These are phyloP conservation scores for Scaptomyza graminum DNA, from an alignment of 1,140 invertebrate species.

Conservation along the genomic window DNA sequence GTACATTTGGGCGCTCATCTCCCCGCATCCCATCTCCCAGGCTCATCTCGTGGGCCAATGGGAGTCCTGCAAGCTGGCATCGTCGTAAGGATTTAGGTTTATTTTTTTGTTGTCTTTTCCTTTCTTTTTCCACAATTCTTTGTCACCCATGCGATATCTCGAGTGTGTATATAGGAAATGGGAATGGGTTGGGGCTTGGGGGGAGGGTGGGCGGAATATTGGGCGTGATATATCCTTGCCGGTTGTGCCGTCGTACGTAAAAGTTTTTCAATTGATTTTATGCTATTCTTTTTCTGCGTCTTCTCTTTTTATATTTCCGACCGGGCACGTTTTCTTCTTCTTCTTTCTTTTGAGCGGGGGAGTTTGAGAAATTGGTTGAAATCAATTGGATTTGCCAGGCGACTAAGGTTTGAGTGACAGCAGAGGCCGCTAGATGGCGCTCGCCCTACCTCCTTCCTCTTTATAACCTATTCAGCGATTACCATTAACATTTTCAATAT, in stretches of 20 bases:
- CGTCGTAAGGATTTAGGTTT: constrained; percentile 60
- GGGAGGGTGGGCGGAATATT: neutral
- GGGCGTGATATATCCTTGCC: constrained; percentile 61
- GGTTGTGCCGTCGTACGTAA: constrained; percentile 26
- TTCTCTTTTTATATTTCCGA: constrained; percentile 55
- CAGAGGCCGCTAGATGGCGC: constrained; percentile 34
- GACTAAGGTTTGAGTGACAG: constrained; percentile 58
- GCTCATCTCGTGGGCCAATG: constrained; percentile 57
- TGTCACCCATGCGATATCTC: constrained; percentile 74
- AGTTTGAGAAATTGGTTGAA: constrained; percentile 80
- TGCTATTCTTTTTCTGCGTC: constrained; percentile 63
- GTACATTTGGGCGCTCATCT: constrained; percentile 47
- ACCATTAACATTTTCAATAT: constrained; percentile 76
- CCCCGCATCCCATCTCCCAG: neutral
- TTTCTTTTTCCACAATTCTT: constrained; percentile 48
- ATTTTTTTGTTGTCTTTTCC: constrained; percentile 44
- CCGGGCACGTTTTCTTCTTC: constrained; percentile 56
- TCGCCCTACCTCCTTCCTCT: neutral
- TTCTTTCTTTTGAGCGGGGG: constrained; percentile 5
- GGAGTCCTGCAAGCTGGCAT: constrained; percentile 59
- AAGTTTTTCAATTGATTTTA: constrained; percentile 79
- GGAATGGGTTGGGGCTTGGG: too few species aligned
- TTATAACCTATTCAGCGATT: neutral
- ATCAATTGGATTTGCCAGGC: constrained; percentile 74
- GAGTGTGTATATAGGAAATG: constrained; percentile 45